phyloP scores from a whole-genome alignment of 2,113 vertebrate genomes.

The Heloderma charlesbogerti region DNA sequence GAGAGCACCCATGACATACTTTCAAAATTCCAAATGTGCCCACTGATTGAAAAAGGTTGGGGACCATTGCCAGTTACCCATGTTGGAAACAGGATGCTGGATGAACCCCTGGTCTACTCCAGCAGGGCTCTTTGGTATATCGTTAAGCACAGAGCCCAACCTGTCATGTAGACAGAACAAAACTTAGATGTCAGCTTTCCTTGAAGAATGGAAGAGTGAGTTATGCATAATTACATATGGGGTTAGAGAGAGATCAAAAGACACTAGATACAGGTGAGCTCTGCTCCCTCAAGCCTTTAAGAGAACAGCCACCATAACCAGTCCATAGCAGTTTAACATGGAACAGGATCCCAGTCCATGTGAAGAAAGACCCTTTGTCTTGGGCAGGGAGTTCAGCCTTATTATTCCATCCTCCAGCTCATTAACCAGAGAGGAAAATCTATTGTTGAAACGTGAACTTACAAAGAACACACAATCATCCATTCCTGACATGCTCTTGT shows the following conservation, averaged over 20 bases:
- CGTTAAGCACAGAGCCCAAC: background rate
- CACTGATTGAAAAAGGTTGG: no score
- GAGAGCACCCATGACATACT: no score
- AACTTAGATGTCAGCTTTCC: background rate
- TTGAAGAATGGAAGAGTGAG: no score
- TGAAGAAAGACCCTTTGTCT: constrained; percentile 6
- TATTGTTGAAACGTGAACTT: background rate
- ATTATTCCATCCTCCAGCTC: background rate
- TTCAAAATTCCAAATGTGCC: no score
- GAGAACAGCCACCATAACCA: background rate
- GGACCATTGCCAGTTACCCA: background rate
- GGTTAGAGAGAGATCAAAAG: background rate
- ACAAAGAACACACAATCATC: no score
- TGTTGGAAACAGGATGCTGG: background rate
- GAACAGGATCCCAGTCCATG: background rate
- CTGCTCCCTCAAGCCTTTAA: background rate
- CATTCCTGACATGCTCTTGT: background rate
- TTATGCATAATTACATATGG: no score
- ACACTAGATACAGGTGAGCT: background rate
- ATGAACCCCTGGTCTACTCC: background rate
- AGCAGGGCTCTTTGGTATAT: no score
- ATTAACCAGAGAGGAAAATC: background rate
- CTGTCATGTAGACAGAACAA: background rate
- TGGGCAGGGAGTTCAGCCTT: rapidly evolving
- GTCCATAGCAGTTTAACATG: background rate